A percentile compares a stretch with the other conserved stretches of the same genome.
phyloP scores from a whole-genome alignment of 2,888 invertebrate species.

The Crocallis elinguaria region DNA sequence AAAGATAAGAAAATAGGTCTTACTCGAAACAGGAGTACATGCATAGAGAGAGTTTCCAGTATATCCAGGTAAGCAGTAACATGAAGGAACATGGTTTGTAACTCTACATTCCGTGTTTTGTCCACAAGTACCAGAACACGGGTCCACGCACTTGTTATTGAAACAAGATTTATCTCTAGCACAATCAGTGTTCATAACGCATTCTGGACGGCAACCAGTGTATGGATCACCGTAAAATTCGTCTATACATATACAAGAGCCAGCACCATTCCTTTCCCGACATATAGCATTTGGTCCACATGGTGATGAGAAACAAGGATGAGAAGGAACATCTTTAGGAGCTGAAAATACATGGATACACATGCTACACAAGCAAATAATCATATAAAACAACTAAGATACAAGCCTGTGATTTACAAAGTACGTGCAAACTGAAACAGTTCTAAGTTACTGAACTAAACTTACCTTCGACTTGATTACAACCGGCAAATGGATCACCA shows the following conservation, averaged over 20 bases:
- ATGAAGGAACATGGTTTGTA: conserved; percentile 90
- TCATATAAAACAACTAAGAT: conserved; percentile 11
- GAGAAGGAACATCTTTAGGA: conserved; percentile 85
- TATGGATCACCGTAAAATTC: conserved; percentile 92
- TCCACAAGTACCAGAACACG: conserved; percentile 91
- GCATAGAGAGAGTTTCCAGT: conserved; percentile 89
- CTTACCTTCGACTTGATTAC: conserved; percentile 86
- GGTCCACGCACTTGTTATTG: conserved; percentile 91
- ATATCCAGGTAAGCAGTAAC: conserved; percentile 89
- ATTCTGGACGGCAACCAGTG: conserved; percentile 91
- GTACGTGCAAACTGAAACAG: conserved; percentile 15
- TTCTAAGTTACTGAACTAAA: conserved; percentile 17
- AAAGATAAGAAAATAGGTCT: conserved; percentile 76
- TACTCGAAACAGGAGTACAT: conserved; percentile 86
- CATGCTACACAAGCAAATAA: conserved; percentile 20
- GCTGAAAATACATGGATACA: conserved; percentile 67
- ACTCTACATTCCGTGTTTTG: conserved; percentile 91
- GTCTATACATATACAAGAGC: conserved; percentile 90
- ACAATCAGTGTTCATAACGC: conserved; percentile 91
- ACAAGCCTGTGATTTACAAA: conserved; percentile 38
- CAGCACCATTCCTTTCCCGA: conserved; percentile 89
- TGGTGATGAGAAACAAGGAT: conserved; percentile 91
- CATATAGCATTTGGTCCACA: conserved; percentile 93
- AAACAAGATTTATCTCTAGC: conserved; percentile 89
- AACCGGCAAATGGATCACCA: conserved; percentile 92